Percentiles rank a stretch among this genome's conserved stretches.
Conservation (phyloP, 2,797 vertebrate species). For the Geotrypetes seraphini region DNA sequence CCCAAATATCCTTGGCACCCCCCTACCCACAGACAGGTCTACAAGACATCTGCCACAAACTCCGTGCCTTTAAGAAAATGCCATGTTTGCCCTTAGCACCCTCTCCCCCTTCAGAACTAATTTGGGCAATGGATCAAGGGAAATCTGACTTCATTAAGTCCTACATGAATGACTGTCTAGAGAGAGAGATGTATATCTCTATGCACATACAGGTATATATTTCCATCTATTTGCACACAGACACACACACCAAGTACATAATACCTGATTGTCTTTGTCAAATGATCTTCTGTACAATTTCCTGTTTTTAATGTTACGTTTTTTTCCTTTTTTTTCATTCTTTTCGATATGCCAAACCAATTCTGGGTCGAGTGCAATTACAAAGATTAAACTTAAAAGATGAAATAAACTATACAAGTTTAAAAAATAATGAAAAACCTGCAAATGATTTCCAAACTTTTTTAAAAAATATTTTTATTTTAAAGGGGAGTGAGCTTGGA, state of each 20-base stretch:
- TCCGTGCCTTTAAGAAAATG: conserved; percentile 18
- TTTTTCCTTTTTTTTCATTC: conserved; percentile 17
- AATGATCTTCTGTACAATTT: conserved; percentile 1
- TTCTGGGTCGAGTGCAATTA: conserved; percentile 57
- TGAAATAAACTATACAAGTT: conserved; percentile 43
- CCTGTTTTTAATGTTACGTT: conserved; percentile 12
- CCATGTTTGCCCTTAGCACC: background rate
- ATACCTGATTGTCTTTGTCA: conserved; percentile 1
- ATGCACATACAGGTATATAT: too few species aligned
- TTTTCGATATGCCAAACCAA: conserved; percentile 55
- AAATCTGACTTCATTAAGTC: conserved; percentile 11
- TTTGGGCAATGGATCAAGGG: conserved; percentile 31
- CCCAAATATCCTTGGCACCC: too few species aligned
- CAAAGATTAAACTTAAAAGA: conserved; percentile 37
- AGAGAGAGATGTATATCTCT: too few species aligned
- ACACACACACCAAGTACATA: too few species aligned
- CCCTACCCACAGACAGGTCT: too few species aligned
- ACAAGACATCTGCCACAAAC: conserved; percentile 19
- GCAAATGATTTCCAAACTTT: conserved; percentile 37
- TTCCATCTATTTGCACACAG: too few species aligned
- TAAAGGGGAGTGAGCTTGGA: too few species aligned
- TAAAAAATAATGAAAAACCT: conserved; percentile 38
- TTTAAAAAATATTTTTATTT: too few species aligned
- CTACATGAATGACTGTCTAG: too few species aligned
- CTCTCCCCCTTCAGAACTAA: conserved; percentile 33